Evolutionary conservation across 2,797 vertebrate species (phyloP), one percentile per base, ranked within the genome.

Genomic region (Poeciliopsis gracilis): DNA sequence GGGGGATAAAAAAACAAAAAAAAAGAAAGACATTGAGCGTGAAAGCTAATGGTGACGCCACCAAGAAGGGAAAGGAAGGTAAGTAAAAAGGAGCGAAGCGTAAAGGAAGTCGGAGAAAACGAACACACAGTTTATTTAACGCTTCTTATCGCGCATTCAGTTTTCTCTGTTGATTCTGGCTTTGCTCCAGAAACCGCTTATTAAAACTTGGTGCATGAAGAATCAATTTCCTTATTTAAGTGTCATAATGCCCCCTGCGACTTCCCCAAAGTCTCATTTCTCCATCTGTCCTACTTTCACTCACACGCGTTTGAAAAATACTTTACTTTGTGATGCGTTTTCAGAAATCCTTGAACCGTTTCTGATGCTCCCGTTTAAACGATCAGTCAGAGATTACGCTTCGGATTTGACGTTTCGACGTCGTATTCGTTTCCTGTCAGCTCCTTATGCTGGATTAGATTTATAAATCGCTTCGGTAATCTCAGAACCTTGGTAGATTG

Each of bases 211-310:
- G 30, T 49, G 72, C 23, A 11, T 63, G 49, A 83, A 74, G 70
- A 90, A 85, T 67, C 74, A 76, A 55, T 69, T 77, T 63, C 63
- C 33, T 41, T 72, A 41, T 74, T 46, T 13, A 81, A 82, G 61
- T 15, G 61, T 3, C 43, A 30, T 16, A 51, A 23, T 41, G 47
- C 41, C 67, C 61, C 5, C 30, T 43, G 73, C 38, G 61, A 77
- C 28, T 73, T 67, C 43, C 33, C 49, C 43, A 70, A 4, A 0
- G 3, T 88, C 75, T 84, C 75, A 82, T 87, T 83, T 80, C 30
- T 67, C 46, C 69, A 85, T 88, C 81, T 89, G 84, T 75, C 74
- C 89, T 83, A 87, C 77, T 92, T 91, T 84, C 59, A 46, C 80
- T 66, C 43, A 75, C 23, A 84, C 77, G 82, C 88, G 67, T 89